Conservation (phyloP, 2,113 vertebrate species). For the Macrotis lagotis region DNA sequence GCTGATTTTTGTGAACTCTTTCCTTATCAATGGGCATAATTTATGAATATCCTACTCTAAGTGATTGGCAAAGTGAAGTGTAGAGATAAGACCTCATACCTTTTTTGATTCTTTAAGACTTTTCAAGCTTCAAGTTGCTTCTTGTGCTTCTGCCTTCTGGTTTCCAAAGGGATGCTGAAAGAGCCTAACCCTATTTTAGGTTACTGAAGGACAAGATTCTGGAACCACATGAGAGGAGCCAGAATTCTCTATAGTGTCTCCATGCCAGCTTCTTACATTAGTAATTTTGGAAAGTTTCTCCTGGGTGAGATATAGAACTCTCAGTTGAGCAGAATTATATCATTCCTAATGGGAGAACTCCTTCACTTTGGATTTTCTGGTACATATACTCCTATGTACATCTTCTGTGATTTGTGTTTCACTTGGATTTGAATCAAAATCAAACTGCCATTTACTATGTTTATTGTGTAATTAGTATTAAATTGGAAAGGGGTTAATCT, state of each 20-base stretch:
- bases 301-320: background rate
- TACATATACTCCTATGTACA: background rate
- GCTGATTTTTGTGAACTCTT: background rate
- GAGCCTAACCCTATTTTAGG: background rate
- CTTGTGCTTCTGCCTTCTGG: background rate
- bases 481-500: background rate
- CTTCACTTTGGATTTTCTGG: background rate
- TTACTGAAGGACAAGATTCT: background rate
- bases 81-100: background rate
- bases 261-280: background rate
- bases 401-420: background rate
- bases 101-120: background rate
- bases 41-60: background rate
- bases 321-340: background rate
- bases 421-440: background rate
- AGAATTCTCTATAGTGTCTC: background rate
- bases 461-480: background rate
- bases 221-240: background rate
- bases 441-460: background rate
- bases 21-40: background rate
- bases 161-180: background rate
- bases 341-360: background rate
- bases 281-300: background rate
- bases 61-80: background rate
- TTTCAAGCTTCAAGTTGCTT: background rate